Evolutionary conservation across 2,888 invertebrate species (phyloP).

Genomic region (Meandrusa payeni): DNA sequence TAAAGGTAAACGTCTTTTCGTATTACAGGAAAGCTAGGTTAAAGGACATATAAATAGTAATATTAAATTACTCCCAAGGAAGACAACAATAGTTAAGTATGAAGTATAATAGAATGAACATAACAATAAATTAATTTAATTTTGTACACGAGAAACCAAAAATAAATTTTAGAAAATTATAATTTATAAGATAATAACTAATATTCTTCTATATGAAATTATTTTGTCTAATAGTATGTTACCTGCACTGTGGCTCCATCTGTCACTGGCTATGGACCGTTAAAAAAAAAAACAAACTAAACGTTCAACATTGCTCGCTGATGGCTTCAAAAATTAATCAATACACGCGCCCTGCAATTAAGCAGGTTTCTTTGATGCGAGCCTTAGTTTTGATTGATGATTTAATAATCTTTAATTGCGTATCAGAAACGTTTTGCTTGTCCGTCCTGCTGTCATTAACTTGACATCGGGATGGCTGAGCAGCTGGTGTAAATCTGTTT

Average conservation of each 20-base stretch:
- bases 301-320: slow-evolving; percentile 11
- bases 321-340: slow-evolving; percentile 38
- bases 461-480: background rate
- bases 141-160: too few relatives aligned
- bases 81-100: too few relatives aligned
- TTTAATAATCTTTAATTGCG: slow-evolving; percentile 54
- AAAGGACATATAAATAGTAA: too few relatives aligned
- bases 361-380: slow-evolving; percentile 30
- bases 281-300: slow-evolving; percentile 5
- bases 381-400: slow-evolving; percentile 57
- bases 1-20: too few relatives aligned
- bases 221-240: too few relatives aligned
- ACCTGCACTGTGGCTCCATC: background rate
- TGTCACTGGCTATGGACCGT: slow-evolving; percentile 11
- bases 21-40: too few relatives aligned
- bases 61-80: too few relatives aligned
- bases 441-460: slow-evolving; percentile 22
- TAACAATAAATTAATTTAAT: too few relatives aligned
- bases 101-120: too few relatives aligned
- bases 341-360: slow-evolving; percentile 50
- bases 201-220: too few relatives aligned
- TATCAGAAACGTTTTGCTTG: slow-evolving; percentile 36
- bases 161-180: too few relatives aligned
- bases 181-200: too few relatives aligned
- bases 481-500: slow-evolving; percentile 6